Evolutionary conservation across 2,888 invertebrate genomes (phyloP).

Genomic region (Elegia similella): DNA sequence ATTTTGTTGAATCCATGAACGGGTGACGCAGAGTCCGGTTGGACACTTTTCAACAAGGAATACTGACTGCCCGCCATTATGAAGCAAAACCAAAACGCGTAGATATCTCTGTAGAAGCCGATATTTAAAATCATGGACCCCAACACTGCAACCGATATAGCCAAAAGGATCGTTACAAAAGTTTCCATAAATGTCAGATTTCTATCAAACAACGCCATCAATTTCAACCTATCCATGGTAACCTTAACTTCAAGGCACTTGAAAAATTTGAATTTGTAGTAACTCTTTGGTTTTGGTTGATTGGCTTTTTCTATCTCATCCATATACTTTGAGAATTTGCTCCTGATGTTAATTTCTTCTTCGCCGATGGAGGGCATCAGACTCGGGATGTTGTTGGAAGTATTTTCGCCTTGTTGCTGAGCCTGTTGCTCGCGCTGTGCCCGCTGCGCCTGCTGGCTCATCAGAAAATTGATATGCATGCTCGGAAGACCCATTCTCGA

Average conservation of each 20-base stretch:
- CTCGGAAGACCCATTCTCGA: constrained; percentile 74
- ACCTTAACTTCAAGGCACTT: constrained; percentile 88
- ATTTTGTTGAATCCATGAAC: constrained; percentile 98
- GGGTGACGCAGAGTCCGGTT: constrained; percentile 99
- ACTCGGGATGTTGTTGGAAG: constrained; percentile 58
- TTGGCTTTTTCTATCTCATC: constrained; percentile 79
- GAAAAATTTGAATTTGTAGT: constrained; percentile 89
- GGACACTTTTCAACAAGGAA: constrained; percentile 97
- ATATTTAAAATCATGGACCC: constrained; percentile 91
- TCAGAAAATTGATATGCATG: constrained; percentile 74
- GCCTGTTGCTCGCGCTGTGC: constrained; percentile 31
- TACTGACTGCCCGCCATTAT: constrained; percentile 99
- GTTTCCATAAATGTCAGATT: constrained; percentile 93
- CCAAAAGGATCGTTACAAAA: constrained; percentile 90
- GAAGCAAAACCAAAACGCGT: constrained; percentile 96
- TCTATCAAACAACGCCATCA: constrained; percentile 95
- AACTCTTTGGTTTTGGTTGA: constrained; percentile 81
- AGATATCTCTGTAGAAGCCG: constrained; percentile 94
- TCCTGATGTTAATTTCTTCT: constrained; percentile 78
- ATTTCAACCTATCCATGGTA: constrained; percentile 94
- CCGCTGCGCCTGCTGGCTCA: constrained; percentile 65
- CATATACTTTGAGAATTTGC: constrained; percentile 79
- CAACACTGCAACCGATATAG: constrained; percentile 91
- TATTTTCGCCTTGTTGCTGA: constrained; percentile 53
- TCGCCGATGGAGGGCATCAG: constrained; percentile 80